Evolutionary conservation across 2,888 invertebrate genomes (phyloP).

Genomic region (Sphaeridia pumilis): DNA sequence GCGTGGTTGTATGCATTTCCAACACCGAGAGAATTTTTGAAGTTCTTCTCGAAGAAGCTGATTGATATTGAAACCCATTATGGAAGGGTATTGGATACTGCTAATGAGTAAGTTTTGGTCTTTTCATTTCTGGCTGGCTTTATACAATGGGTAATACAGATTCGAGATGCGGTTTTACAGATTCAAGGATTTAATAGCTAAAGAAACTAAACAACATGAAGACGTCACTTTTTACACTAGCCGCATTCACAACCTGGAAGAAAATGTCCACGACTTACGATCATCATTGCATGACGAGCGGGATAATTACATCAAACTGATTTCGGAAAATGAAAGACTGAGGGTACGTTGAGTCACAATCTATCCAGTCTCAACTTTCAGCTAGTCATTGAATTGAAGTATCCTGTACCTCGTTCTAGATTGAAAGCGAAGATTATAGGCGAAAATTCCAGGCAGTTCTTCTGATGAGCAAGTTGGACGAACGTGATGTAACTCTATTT

Average conservation of each 20-base stretch:
- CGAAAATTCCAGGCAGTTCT: constrained; percentile 29
- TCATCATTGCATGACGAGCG: constrained; percentile 22
- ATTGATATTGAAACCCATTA: not conserved
- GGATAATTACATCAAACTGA: constrained; percentile 23
- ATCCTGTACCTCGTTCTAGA: constrained; percentile 6
- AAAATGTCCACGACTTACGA: constrained; percentile 7
- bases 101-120: constrained; percentile 4
- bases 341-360: constrained; percentile 24
- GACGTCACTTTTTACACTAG: not conserved
- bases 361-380: not conserved
- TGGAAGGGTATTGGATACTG: constrained; percentile 1
- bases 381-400: not conserved
- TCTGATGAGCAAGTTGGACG: constrained; percentile 24
- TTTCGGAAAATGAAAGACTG: constrained; percentile 21
- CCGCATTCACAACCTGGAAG: constrained; percentile 4
- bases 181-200: not conserved
- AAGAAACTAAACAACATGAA: not conserved
- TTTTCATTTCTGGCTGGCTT: not conserved
- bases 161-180: not conserved
- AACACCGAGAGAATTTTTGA: constrained; percentile 24
- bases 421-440: constrained; percentile 19
- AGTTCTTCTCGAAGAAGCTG: constrained; percentile 22
- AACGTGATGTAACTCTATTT: constrained; percentile 26
- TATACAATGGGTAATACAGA: not conserved
- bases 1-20: constrained; percentile 27